Evolutionary conservation across 2,888 invertebrate species (phyloP), one percentile per base, ranked within the genome.

Genomic region (Orthonevra nobilis): DNA sequence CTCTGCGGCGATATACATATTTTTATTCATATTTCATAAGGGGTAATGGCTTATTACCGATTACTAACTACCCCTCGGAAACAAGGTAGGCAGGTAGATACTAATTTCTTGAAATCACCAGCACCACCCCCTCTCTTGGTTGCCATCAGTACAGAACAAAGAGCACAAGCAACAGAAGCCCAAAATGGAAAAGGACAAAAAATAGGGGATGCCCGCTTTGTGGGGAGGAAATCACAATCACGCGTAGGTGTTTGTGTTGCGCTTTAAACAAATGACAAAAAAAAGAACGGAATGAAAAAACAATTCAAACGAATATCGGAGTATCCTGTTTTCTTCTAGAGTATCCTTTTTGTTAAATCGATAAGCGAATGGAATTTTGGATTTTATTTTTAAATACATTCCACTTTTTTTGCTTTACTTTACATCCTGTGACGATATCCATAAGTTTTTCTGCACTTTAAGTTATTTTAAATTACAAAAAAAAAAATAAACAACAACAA

Each of bases 41-140:
- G 79, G 79, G 79, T 79, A 79, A 79, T 79, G 64, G 79, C 79
- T 79, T 79, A 79, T 79, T 79, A 79, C 79, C 79, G 73, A 79
- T 79, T 79, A 79, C 79, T 79, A 73, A 79, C 73, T 79, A 79
- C 79, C 79, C 66, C 73, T 79, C 73, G 72, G 73, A 73, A 79
- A 79, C 73, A 73, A 79, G 79, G 79, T 79, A 79, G 79, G 79
- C 72, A 79, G 79, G 79, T 79, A 79, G 79, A 79, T 73, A 79
- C 79, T 79, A 79, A 79, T 79, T 79, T 79, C 79, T 73, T 68
- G 73, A 79, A 61, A 66, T 73, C 66, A 79, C n/a, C n/a, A n/a
- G n/a, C n/a, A n/a, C 77, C 72, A 64, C 23, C 66, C 54, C 52
- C 44, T 14, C 36, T 42, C 10, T 7, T 2, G 44, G 64, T 48